Conservation (phyloP, 1,140 invertebrate species). For the Heliconius hermathena region DNA sequence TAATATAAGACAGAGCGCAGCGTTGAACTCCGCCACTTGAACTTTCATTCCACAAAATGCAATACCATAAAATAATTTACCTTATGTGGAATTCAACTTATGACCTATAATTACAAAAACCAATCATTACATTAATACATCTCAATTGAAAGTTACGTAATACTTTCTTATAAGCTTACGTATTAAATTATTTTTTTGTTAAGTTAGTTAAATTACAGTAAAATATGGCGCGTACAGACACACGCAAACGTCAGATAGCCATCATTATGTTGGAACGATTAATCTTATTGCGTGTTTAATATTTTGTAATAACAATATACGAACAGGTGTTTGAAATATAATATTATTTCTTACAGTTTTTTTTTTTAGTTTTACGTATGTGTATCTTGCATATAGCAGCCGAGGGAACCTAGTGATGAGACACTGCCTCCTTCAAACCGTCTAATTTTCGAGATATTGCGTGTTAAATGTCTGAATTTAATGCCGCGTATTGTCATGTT, state of each 20-base stretch:
- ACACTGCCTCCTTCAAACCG: background rate
- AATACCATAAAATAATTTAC: background rate
- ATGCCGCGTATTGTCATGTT: too few species aligned
- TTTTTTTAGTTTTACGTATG: too few species aligned
- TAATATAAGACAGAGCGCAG: background rate
- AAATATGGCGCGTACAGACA: background rate
- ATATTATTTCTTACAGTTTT: background rate
- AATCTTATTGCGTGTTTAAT: conserved; percentile 10
- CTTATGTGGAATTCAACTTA: background rate
- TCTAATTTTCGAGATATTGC: background rate
- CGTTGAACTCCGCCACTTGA: too few species aligned
- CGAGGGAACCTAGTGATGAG: background rate
- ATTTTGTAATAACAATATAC: conserved; percentile 12
- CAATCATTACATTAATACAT: background rate
- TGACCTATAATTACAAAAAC: background rate
- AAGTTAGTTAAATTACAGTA: background rate
- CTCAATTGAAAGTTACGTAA: background rate
- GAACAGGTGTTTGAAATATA: background rate
- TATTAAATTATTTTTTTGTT: background rate
- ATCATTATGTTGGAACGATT: background rate
- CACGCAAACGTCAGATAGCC: background rate
- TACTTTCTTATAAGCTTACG: background rate
- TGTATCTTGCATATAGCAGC: too few species aligned
- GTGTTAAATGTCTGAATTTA: too few species aligned
- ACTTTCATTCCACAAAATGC: background rate